Conservation (phyloP, 2,888 invertebrate species). For the Orthosia cruda region DNA sequence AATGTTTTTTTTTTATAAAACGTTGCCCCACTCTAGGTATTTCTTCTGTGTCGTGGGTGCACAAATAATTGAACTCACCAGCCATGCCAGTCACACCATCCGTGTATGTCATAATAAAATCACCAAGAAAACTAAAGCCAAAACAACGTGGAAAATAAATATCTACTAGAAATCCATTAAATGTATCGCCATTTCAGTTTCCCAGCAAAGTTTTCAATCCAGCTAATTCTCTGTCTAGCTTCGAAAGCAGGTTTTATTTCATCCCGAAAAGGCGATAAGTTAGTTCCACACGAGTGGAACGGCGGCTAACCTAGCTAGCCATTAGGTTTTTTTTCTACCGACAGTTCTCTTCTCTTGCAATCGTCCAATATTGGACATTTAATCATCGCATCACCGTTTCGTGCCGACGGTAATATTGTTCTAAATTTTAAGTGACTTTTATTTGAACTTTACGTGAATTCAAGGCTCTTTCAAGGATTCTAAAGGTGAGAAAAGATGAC, state of each 20-base stretch:
- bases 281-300: conserved; percentile 46
- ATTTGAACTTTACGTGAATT: conserved; percentile 23
- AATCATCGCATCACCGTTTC: conserved; percentile 36
- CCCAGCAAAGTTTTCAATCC: conserved; percentile 9
- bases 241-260: conserved; percentile 37
- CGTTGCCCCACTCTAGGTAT: no score
- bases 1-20: no score
- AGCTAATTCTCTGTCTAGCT: conserved; percentile 25
- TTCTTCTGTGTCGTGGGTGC: no score
- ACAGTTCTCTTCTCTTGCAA: conserved; percentile 25
- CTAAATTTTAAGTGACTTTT: conserved; percentile 34
- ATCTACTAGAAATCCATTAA: conserved; percentile 1
- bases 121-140: no score
- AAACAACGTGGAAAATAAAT: no score
- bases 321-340: conserved; percentile 49
- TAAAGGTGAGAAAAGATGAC: neutral
- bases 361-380: conserved; percentile 56
- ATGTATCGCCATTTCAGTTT: conserved; percentile 3
- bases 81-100: no score
- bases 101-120: no score
- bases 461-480: conserved; percentile 10
- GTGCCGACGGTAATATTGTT: conserved; percentile 22
- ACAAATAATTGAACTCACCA: no score
- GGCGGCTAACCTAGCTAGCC: conserved; percentile 3
- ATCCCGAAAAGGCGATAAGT: conserved; percentile 26